These are phyloP conservation scores for Sceloporus tristichus DNA, from an alignment of 2,113 vertebrate species.

Conservation along the genomic window DNA sequence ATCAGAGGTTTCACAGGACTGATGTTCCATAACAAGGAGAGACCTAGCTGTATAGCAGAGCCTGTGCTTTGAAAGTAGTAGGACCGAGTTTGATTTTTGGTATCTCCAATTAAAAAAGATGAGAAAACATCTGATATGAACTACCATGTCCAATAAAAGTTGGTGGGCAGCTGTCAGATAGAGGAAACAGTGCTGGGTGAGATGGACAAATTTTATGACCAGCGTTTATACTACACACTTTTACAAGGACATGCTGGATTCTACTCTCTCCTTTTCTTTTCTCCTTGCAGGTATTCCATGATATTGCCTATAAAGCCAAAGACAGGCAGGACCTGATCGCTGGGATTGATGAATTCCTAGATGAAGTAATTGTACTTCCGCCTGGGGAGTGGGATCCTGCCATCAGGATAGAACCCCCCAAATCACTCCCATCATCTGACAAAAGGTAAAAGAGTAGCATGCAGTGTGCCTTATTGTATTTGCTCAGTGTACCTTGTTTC, in stretches of 20 bases:
- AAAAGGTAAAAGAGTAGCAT: conserved; percentile 84
- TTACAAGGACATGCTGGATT: neutral
- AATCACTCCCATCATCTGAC: conserved; percentile 93
- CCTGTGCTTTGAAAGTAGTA: neutral
- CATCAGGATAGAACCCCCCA: conserved; percentile 98
- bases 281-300: conserved; percentile 90
- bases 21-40: neutral
- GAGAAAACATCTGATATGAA: neutral
- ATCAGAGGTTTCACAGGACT: neutral
- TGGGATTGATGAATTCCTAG: conserved; percentile 97
- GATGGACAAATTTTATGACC: neutral
- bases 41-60: neutral
- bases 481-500: rapidly evolving
- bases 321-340: conserved; percentile 94
- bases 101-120: neutral
- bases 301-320: conserved; percentile 98
- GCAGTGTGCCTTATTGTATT: rapidly evolving
- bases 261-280: neutral
- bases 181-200: neutral
- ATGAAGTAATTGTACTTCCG: conserved; percentile 98
- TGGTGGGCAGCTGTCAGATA: neutral
- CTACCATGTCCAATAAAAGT: neutral
- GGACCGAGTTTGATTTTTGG: neutral
- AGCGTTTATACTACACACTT: neutral
- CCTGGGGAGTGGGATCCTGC: conserved; percentile 98